phyloP scores from a whole-genome alignment of 64 coral and sea anemone species.

The Trachythela sp. region DNA sequence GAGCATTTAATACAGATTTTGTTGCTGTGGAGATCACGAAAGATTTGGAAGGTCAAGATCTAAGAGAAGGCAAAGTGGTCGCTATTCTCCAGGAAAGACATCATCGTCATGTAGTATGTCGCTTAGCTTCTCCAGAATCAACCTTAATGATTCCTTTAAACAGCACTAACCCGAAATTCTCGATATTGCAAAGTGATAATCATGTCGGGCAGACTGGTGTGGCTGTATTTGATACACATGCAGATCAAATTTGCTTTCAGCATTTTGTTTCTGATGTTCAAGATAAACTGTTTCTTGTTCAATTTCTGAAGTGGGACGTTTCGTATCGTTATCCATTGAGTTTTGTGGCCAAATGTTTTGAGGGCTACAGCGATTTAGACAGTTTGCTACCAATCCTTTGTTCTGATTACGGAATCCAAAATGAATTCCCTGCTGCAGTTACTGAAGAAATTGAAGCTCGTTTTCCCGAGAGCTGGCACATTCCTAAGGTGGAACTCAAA shows the following conservation, averaged over 20 bases:
- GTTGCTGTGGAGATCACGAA: conserved; percentile 66
- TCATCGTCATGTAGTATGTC: conserved; percentile 73
- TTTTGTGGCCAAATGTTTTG: conserved; percentile 68
- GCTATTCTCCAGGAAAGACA: conserved; percentile 62
- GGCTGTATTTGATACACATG: conserved; percentile 58
- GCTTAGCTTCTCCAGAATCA: conserved; percentile 51
- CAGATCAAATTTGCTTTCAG: conserved; percentile 41
- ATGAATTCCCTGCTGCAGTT: conserved; percentile 31
- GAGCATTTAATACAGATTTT: conserved; percentile 75
- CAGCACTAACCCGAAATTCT: conserved; percentile 69
- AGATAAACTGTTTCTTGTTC: conserved; percentile 86
- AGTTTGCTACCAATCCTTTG: conserved; percentile 50
- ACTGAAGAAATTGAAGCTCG: conserved; percentile 34
- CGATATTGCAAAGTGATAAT: conserved; percentile 73
- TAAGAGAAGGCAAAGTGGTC: conserved; percentile 58
- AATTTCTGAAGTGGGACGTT: conserved; percentile 80
- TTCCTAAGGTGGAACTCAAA: conserved; percentile 56
- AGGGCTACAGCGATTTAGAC: conserved; percentile 32
- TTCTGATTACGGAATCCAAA: conserved; percentile 63
- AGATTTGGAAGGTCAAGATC: background rate
- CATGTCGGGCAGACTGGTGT: conserved; percentile 66
- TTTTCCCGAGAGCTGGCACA: conserved; percentile 54
- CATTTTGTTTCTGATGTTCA: conserved; percentile 55
- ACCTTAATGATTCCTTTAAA: conserved; percentile 85
- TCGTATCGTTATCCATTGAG: conserved; percentile 81